phyloP scores from a whole-genome alignment of 2,113 vertebrate species.

The Fregata magnificens region DNA sequence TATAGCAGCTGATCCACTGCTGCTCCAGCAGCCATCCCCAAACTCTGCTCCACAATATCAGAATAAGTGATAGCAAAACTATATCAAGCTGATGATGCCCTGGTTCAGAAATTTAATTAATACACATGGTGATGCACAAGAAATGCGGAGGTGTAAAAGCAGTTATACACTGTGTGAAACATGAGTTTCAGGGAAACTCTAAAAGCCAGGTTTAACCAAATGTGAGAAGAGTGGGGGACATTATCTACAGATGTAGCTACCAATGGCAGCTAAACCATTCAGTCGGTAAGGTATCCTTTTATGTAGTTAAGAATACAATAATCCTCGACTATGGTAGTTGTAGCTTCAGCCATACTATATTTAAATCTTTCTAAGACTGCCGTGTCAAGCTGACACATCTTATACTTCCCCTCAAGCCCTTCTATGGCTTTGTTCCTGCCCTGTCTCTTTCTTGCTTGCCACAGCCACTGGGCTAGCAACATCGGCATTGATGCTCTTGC shows the following conservation, averaged over 20 bases:
- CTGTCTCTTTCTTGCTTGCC: not conserved
- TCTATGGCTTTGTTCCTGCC: not conserved
- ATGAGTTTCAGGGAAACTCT: not conserved
- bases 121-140: not conserved
- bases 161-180: not conserved
- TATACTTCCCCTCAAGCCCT: not conserved
- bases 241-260: not conserved
- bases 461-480: not conserved
- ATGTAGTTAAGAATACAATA: not conserved
- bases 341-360: not conserved
- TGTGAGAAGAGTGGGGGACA: not conserved
- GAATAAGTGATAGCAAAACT: not conserved
- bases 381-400: not conserved
- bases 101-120: not conserved
- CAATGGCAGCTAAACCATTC: not conserved
- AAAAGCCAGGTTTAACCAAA: not conserved
- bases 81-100: not conserved
- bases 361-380: not conserved
- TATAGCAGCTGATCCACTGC: not conserved
- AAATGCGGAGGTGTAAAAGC: not conserved
- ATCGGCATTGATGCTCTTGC: fast-evolving
- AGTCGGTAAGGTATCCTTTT: not conserved
- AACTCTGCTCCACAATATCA: not conserved
- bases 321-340: not conserved
- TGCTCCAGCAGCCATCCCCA: not conserved